Evolutionary conservation across 2,797 vertebrate genomes (phyloP), one percentile per base, ranked within the genome.

Genomic region (Poecile montanus): DNA sequence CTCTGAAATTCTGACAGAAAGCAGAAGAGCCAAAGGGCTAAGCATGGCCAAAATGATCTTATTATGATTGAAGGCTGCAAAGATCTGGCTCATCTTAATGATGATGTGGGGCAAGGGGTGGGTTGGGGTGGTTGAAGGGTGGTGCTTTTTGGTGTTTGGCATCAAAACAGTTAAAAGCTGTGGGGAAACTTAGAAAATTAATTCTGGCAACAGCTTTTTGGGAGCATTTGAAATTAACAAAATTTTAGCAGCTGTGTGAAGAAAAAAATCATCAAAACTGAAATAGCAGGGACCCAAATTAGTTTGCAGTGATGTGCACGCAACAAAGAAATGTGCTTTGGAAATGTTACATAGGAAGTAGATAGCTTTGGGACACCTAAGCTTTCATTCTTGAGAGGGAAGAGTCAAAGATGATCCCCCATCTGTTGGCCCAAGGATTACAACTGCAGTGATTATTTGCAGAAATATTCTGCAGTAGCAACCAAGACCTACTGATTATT

Each of bases 381-480:
- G 30, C 2, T 87, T 91, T 92, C 3, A 62, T 92, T 91, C 44
- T 50, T 73, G 38, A 68, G 47, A 61, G 26, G 53, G 7, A 65
- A 79, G 67, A 80, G 58, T 76, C 60, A 79, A 79, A 83, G 62
- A 45, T 85, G 58, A 68, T 42, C n/a, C 19, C 11, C 34, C 21
- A 23, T 53, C 45, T 88, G 16, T 16, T 29, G 40, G 38, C 30
- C 51, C 5, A 22, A 56, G n/a, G 85, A 65, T 85, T 85, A 57
- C 38, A 58, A 38, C 57, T 85, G 51, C 70, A 75, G 65, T 45
- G 72, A 58, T 76, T 92, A 67, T 92, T 95, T 92, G 53, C 78
- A 93, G 89, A 74, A 94, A 91, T 78, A 80, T 58, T 92, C 48
- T 74, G 63, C 42, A 44, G 83, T 65, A 76, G 93, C 90, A 85